Evolutionary conservation across 2,113 vertebrate species (phyloP).

Genomic region (Podiceps cristatus): DNA sequence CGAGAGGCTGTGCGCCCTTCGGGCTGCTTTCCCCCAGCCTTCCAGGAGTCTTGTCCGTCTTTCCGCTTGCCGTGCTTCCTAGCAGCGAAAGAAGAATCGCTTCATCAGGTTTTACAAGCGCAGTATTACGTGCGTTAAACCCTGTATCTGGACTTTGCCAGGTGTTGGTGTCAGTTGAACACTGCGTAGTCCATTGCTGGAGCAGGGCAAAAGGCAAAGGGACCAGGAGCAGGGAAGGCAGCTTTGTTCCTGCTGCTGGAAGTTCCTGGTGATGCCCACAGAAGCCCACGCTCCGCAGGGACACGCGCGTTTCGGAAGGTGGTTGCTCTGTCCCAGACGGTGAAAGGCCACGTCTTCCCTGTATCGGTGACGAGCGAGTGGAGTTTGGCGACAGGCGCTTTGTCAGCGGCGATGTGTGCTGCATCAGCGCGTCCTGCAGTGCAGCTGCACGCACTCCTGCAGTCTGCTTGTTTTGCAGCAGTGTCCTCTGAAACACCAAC

Average conservation of each 20-base stretch:
- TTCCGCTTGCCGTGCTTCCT: neutral
- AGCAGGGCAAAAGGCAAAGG: neutral
- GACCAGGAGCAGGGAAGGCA: neutral
- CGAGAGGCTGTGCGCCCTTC: neutral
- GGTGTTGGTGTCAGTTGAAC: neutral
- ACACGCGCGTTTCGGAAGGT: rapidly evolving
- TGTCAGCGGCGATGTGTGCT: neutral
- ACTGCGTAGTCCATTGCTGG: neutral
- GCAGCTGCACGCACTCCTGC: neutral
- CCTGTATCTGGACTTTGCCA: neutral
- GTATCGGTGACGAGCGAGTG: rapidly evolving
- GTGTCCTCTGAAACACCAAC: neutral
- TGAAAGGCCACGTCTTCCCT: rapidly evolving
- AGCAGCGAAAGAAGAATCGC: neutral
- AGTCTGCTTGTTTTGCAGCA: neutral
- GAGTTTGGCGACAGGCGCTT: neutral
- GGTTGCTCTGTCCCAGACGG: neutral
- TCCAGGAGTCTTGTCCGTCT: neutral
- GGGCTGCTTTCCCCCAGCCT: rapidly evolving
- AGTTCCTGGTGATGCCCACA: neutral
- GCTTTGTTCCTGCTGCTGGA: neutral
- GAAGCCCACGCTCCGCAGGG: rapidly evolving
- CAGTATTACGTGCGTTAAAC: neutral
- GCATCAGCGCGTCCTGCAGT: neutral
- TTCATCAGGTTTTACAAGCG: neutral